These are phyloP conservation scores for Leptogaster cylindrica DNA, from an alignment of 2,888 invertebrate species.

Conservation along the genomic window DNA sequence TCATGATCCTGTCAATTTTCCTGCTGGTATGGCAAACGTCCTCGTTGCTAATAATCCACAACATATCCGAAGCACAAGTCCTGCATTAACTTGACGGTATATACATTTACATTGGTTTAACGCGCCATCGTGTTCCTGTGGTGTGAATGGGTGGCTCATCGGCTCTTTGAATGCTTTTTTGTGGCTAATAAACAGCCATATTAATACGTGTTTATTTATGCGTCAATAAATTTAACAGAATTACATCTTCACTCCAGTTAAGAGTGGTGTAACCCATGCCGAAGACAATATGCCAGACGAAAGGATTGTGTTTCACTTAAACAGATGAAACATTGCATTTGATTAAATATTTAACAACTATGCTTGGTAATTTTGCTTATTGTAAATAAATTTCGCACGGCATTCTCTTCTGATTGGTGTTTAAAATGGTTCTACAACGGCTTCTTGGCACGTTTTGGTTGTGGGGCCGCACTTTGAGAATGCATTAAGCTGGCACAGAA, in stretches of 20 bases:
- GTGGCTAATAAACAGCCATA: slow-evolving; percentile 12
- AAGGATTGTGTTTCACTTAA: background rate
- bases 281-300: no score
- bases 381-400: background rate
- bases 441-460: background rate
- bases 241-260: slow-evolving; percentile 29
- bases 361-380: slow-evolving; percentile 16
- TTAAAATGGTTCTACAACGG: slow-evolving; percentile 4
- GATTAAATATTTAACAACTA: slow-evolving; percentile 16
- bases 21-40: slow-evolving; percentile 36
- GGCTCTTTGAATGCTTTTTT: background rate
- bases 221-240: slow-evolving; percentile 40
- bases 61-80: no score
- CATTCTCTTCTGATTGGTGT: background rate
- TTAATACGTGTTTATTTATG: slow-evolving; percentile 42
- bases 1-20: slow-evolving; percentile 15
- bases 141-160: no score
- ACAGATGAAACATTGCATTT: background rate
- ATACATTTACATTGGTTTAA: no score
- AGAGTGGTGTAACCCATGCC: no score
- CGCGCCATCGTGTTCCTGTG: no score
- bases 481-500: background rate
- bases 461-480: background rate
- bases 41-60: no score
- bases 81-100: no score